Evolutionary conservation across 2,113 vertebrate species (phyloP).

Genomic region (Ailuropoda melanoleuca): DNA sequence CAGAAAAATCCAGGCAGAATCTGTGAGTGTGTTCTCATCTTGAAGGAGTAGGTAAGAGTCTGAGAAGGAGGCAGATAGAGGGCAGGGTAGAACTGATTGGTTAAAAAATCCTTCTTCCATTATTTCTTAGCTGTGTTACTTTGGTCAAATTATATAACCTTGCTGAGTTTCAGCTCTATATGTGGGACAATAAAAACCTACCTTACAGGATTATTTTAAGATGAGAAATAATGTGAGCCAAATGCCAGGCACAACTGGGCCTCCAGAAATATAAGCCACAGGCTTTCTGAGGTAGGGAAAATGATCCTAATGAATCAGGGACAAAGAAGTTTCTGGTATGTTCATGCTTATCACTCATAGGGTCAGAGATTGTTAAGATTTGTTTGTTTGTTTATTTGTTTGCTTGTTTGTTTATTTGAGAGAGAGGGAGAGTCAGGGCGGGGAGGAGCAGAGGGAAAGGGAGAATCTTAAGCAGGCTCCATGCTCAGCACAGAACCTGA

Average conservation of each 20-base stretch:
- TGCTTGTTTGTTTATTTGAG: neutral
- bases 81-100: neutral
- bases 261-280: neutral
- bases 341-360: neutral
- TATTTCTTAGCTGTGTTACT: neutral
- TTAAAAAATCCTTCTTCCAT: neutral
- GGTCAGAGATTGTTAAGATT: neutral
- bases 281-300: neutral
- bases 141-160: slow-evolving; percentile 19
- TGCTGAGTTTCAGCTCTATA: neutral
- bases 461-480: neutral
- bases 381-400: neutral
- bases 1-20: neutral
- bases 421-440: neutral
- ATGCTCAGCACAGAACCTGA: neutral
- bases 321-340: neutral
- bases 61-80: neutral
- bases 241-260: neutral
- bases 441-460: neutral
- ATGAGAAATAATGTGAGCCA: neutral
- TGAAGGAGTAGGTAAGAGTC: neutral
- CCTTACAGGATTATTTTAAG: neutral
- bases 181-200: neutral
- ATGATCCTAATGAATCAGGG: neutral
- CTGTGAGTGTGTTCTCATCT: neutral